Evolutionary conservation across 2,888 invertebrate species (phyloP).

Genomic region (Acronicta alni): DNA sequence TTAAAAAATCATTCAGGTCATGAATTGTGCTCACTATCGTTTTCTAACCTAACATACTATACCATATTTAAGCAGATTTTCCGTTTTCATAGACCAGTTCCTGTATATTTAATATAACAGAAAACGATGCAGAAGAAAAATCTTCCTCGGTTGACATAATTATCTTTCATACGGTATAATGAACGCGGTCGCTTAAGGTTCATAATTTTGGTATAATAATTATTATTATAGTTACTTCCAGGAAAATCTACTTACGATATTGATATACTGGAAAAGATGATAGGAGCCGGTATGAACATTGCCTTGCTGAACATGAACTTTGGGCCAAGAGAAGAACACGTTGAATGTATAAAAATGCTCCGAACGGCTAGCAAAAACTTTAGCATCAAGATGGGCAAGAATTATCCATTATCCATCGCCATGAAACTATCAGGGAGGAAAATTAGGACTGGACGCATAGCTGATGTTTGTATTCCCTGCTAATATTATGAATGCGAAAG

Average conservation of each 20-base stretch:
- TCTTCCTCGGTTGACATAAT: not conserved
- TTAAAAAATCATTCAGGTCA: too few species aligned
- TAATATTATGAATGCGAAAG: too few species aligned
- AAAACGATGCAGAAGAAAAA: too few species aligned
- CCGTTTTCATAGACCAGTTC: too few species aligned
- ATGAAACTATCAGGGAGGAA: constrained; percentile 96
- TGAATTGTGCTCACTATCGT: too few species aligned
- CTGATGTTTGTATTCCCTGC: constrained; percentile 89
- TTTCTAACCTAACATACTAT: too few species aligned
- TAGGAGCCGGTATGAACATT: constrained; percentile 87
- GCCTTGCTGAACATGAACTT: constrained; percentile 83
- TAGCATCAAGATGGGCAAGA: constrained; percentile 89
- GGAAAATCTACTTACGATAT: constrained; percentile 75
- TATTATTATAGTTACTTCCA: constrained; percentile 35
- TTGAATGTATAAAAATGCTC: constrained; percentile 80
- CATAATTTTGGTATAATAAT: not conserved
- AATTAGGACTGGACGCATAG: constrained; percentile 95
- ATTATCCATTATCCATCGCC: constrained; percentile 94
- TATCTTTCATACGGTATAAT: too few species aligned
- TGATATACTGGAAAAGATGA: constrained; percentile 82
- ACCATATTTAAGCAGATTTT: too few species aligned
- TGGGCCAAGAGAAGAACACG: constrained; percentile 77
- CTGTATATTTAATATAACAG: too few species aligned
- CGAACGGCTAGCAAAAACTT: constrained; percentile 87
- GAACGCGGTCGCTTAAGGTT: too few species aligned